A percentile compares a stretch with the other conserved stretches of the same genome.
These are phyloP conservation scores for Acipenser oxyrinchus DNA, from an alignment of 2,797 vertebrate species.

Conservation along the genomic window DNA sequence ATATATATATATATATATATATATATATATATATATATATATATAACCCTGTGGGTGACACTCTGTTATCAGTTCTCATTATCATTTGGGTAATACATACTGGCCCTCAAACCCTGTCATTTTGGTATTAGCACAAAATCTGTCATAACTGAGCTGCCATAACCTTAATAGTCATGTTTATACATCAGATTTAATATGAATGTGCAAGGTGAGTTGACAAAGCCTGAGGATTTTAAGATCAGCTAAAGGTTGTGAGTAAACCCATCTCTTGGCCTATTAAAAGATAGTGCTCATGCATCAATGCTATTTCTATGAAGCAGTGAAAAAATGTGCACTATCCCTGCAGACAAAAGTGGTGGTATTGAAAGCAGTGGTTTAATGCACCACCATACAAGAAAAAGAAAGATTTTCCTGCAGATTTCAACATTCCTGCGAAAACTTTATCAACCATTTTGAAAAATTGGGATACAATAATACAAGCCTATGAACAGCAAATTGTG, in stretches of 20 bases:
- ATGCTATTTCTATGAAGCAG: too few relatives aligned
- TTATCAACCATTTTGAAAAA: too few relatives aligned
- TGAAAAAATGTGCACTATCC: too few relatives aligned
- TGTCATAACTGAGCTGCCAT: constrained; percentile 10
- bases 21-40: not conserved
- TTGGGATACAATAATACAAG: too few relatives aligned
- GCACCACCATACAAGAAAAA: too few relatives aligned
- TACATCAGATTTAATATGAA: constrained; percentile 5
- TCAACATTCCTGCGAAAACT: too few relatives aligned
- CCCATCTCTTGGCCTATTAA: not conserved
- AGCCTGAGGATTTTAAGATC: not conserved
- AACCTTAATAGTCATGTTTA: not conserved
- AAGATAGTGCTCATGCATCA: too few relatives aligned
- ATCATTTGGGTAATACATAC: constrained; percentile 21
- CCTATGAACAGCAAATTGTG: too few relatives aligned
- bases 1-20: too few relatives aligned
- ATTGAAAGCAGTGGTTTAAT: too few relatives aligned
- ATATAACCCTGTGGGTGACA: not conserved
- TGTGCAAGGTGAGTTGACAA: constrained; percentile 2
- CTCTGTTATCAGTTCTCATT: constrained; percentile 15
- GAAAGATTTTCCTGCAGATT: too few relatives aligned
- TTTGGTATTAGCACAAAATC: constrained; percentile 13
- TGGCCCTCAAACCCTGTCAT: constrained; percentile 5
- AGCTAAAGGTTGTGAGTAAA: not conserved
- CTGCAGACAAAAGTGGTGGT: too few relatives aligned